Percentiles rank a stretch among this genome's conserved stretches.
Evolutionary conservation across 2,113 vertebrate genomes (phyloP).

Genomic region (Gavialis gangeticus): DNA sequence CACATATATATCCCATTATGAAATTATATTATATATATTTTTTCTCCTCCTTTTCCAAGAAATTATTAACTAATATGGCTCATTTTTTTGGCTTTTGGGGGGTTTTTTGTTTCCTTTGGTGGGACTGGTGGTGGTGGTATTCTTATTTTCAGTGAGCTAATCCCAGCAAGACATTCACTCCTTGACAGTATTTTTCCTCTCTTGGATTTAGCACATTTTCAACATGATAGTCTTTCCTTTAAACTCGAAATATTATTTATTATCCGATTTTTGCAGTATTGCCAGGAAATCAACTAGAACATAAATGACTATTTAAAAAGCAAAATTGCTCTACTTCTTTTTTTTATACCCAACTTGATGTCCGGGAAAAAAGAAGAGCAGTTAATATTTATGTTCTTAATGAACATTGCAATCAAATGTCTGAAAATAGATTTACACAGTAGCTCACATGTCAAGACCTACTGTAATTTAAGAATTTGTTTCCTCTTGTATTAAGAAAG

Average conservation of each 20-base stretch:
- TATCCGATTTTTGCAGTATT: not conserved
- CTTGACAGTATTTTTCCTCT: not conserved
- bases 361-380: not conserved
- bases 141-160: not conserved
- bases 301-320: not conserved
- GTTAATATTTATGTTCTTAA: not conserved
- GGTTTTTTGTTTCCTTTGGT: too few species aligned
- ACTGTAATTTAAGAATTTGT: not conserved
- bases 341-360: not conserved
- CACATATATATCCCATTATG: too few species aligned
- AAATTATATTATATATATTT: not conserved
- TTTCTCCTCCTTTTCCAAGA: not conserved
- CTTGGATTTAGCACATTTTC: not conserved
- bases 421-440: not conserved
- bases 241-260: not conserved
- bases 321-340: not conserved
- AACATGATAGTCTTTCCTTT: not conserved
- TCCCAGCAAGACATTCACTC: not conserved
- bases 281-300: not conserved
- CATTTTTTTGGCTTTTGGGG: not conserved
- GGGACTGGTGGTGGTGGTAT: too few species aligned
- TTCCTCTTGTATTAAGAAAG: not conserved
- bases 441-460: not conserved
- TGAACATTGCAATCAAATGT: not conserved
- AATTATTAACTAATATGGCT: not conserved